A percentile compares a stretch with the other conserved stretches of the same genome.
phyloP scores from a whole-genome alignment of 2,888 invertebrate genomes.

The Brenthis ino region DNA sequence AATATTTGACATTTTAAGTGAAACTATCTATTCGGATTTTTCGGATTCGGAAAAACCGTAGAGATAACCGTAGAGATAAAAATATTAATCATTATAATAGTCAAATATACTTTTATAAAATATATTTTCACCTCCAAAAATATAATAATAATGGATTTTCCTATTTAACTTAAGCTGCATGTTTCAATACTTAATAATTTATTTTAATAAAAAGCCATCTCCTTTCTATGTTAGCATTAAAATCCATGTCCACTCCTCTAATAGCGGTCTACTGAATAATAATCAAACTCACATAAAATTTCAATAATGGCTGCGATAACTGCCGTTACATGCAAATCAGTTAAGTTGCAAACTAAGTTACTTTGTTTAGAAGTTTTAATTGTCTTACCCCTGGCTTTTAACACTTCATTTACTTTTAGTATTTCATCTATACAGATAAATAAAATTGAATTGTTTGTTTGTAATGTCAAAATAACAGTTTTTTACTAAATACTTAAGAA shows the following conservation, averaged over 20 bases:
- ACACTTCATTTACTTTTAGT: slow-evolving; percentile 46
- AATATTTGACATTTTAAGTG: too few species aligned
- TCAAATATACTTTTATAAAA: too few species aligned
- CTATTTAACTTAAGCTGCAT: neutral
- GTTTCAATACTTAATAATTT: neutral
- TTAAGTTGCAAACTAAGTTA: slow-evolving; percentile 45
- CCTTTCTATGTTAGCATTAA: slow-evolving; percentile 49
- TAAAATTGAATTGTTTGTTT: too few species aligned
- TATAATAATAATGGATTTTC: too few species aligned
- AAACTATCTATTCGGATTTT: too few species aligned
- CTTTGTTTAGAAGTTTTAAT: slow-evolving; percentile 55
- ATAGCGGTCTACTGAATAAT: slow-evolving; percentile 82
- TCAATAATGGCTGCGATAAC: slow-evolving; percentile 77
- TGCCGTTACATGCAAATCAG: slow-evolving; percentile 71
- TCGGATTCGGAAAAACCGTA: too few species aligned
- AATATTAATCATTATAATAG: too few species aligned
- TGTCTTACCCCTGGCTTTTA: slow-evolving; percentile 45
- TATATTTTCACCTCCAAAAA: too few species aligned
- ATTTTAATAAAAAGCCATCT: slow-evolving; percentile 41
- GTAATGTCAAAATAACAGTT: too few species aligned
- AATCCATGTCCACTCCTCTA: slow-evolving; percentile 75
- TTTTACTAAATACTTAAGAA: too few species aligned
- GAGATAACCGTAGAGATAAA: too few species aligned
- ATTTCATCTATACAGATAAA: neutral
- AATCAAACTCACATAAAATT: slow-evolving; percentile 81